Evolutionary conservation across 2,797 vertebrate genomes (phyloP), one percentile per base, ranked within the genome.

Genomic region (Chelonia mydas): DNA sequence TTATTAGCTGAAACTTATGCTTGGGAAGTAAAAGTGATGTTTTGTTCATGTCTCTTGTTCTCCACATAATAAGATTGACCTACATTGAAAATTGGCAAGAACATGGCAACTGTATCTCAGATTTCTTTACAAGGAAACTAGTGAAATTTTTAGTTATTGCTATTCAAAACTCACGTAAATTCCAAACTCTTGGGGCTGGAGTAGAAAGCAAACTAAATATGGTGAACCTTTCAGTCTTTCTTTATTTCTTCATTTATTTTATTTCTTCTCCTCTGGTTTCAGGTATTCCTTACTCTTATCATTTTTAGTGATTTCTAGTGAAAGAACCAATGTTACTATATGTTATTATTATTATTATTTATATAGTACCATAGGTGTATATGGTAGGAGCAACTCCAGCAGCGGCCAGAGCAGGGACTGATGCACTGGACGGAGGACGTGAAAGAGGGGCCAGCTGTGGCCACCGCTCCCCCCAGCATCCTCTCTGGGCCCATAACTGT

Each of bases 1-100:
- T 94, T 92, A 81, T 93, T 88, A 81, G 82, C 79, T 96, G 89
- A 91, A 84, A 91, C 89, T 91, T 96, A 5, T 0, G 33, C 89
- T 68, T 78, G 28, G 49, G 82, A 61, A 33, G 53, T 83, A 78
- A 92, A 89, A 93, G 49, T 87, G 77, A 11, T 79, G 82, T 94
- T 95, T 17, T 80, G 72, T 91, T 49, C 86, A 83, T 91, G 83
- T 59, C 41, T 50, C 84, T 3, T 28, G 8, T 78, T 94, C 55
- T 95, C 89, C 1, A 1, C 83, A 82, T 55, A 45, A 23, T 83
- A 21, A 93, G 95, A 87, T 79, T 49, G 87, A 87, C 61, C 12
- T 6, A 79, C 2, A 1, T 65, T 59, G 3, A 50, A 31, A 87
- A 78, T 11, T 51, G 89, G 74, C 61, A 87, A 1, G 6, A 50